phyloP scores from a whole-genome alignment of 2,888 invertebrate genomes.

The Ectemnius cavifrons region DNA sequence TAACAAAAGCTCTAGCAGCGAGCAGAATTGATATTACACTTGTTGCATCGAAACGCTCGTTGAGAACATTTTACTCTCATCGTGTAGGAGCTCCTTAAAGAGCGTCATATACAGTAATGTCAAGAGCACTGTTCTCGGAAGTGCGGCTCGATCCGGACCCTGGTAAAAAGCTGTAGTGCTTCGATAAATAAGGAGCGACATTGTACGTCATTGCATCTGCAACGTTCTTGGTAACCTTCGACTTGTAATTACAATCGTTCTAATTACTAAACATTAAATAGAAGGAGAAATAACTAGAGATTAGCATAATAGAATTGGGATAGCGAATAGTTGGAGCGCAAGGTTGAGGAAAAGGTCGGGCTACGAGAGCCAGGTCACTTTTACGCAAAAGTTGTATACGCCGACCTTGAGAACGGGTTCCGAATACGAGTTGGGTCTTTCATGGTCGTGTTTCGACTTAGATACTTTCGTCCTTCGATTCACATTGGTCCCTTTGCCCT shows the following conservation, averaged over 20 bases:
- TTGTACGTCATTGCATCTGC: neutral
- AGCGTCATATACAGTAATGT: neutral
- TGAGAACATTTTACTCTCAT: too few species aligned
- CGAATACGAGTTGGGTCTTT: constrained; percentile 15
- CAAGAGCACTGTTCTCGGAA: constrained; percentile 20
- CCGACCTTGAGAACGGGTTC: constrained; percentile 48
- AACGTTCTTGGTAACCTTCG: neutral
- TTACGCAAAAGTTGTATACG: constrained; percentile 32
- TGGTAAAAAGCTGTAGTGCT: neutral
- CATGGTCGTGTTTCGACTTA: constrained; percentile 8
- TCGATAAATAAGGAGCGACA: neutral
- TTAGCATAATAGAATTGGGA: neutral
- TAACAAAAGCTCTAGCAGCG: too few species aligned
- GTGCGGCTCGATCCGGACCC: neutral
- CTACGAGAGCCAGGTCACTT: constrained; percentile 21
- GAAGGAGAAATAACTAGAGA: neutral
- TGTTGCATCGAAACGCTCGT: too few species aligned
- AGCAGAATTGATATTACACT: too few species aligned
- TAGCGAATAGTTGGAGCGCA: neutral
- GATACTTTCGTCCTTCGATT: neutral
- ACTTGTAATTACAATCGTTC: neutral
- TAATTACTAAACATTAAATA: neutral
- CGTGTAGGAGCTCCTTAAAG: neutral
- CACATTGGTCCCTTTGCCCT: neutral
- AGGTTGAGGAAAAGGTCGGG: neutral